Base-by-base conservation (phyloP, 2,113 vertebrate genomes). In the Perognathus longimembris region DNA sequence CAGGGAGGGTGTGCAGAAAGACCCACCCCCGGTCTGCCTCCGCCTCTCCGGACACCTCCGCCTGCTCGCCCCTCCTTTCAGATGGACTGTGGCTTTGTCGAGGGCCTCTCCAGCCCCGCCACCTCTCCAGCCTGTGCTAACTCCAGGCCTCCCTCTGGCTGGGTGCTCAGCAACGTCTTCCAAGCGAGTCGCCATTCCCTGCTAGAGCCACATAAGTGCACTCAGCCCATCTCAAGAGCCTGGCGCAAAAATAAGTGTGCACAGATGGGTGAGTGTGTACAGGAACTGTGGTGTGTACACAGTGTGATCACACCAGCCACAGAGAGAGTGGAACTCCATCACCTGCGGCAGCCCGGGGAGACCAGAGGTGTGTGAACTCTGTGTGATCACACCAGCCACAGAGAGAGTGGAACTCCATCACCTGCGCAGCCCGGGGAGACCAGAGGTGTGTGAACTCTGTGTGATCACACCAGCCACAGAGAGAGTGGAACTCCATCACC, bases 111-210 rank as follows among this genome's bases (percentile, higher is more conserved):
- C 34, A 1, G 42, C n/a, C 5, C 34, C 1, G 42, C n/a, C 6
- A 1, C 0, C 6, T 21, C 86, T 26, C 40, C 42, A 32, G 54
- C 59, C 0, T 30, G 66, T 20, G 0, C 24, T n/a, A 3, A 0
- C 6, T 30, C 34, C 18, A 69, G 30, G 9, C 12, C 20, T 40
- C 3, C 34, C n/a, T n/a, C 30, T 6, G 22, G 21, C 6, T 6
- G 21, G 8, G 26, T 32, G 18, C 45, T 1, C 5, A 3, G 36
- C 34, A 2, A 9, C 54, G 4, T 6, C 77, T 61, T 22, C 8
- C 1, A 8, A 24, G 8, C 2, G 6, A 28, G n/a, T 7, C 32
- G 0, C 32, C 15, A 54, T 1, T 1, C 15, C 66, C 66, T 5
- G 42, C 7, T 0, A 5, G 15, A 63, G 40, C 26, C 80, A 81